Base-by-base conservation (phyloP, 2,888 invertebrate genomes). In the Coelopa pilipes region DNA sequence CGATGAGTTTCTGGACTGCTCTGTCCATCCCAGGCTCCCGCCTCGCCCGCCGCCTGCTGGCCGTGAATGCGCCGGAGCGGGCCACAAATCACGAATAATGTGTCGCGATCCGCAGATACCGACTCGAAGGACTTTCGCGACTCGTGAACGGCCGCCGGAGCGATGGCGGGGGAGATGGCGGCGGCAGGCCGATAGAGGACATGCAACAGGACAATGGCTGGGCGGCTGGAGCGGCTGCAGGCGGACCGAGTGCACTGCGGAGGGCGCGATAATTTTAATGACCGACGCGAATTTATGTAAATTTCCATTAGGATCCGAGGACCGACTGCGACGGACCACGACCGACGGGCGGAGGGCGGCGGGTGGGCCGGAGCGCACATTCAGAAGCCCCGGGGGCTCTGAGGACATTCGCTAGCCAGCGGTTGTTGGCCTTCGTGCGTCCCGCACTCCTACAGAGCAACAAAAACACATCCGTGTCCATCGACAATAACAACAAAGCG, bases 261-360 rank as follows among this genome's bases (percentile, higher is more conserved):
- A 46, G 11, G 12, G 62, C 17, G 19, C 15, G 70, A 70, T 70
- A 70, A 70, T 70, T 70, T 70, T 70, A 50, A 70, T 70, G 70
- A 65, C 19, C 21, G 45, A 65, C 53, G 65, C 55, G 71, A 63
- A 71, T 63, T 63, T 71, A 71, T 71, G 65, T 53, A 65, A 71
- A 71, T 71, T 71, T 65, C 65, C 55, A 13, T 71, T 45, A 65
- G 46, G 10, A 55, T 46, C 21, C 9, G 46, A 17, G 12, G 45
- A n/a, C 47, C 60, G 60, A n/a, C 34, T 21, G 24, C 34, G 62
- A 7, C 13, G 34, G 34, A 45, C 21, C n/a, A n/a, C n/a, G 17
- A 19, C 49, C 49, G 19, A n/a, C n/a, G n/a, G n/a, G n/a, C n/a
- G n/a, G n/a, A n/a, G n/a, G 34, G 34, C 4, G 34, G 34, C 34